Evolutionary conservation across 1,140 invertebrate species (phyloP).

Genomic region (Drosophila malerkotliana): DNA sequence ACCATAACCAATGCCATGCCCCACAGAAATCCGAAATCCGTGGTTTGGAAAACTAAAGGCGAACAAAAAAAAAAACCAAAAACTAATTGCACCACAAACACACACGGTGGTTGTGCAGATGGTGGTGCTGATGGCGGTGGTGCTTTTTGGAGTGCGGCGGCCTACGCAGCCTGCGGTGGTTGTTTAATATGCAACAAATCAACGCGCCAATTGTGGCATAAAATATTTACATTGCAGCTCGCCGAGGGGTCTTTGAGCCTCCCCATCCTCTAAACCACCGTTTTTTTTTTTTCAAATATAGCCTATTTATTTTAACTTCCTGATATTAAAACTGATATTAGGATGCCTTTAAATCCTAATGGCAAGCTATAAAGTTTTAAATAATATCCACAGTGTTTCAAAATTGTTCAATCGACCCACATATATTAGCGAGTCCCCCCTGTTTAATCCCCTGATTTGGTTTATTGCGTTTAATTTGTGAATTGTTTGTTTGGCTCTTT

Average conservation of each 20-base stretch:
- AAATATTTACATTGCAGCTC: conserved; percentile 68
- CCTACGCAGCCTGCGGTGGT: conserved; percentile 63
- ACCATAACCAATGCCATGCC: conserved; percentile 60
- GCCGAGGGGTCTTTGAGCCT: background rate
- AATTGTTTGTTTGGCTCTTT: conserved; percentile 73
- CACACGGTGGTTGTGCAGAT: conserved; percentile 19
- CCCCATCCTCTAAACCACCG: background rate
- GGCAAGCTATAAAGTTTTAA: background rate
- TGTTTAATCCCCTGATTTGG: conserved; percentile 42
- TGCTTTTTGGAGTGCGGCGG: conserved; percentile 34
- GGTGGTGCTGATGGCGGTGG: conserved; percentile 17
- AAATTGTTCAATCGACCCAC: conserved; percentile 18
- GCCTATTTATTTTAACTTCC: background rate
- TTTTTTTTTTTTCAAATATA: background rate
- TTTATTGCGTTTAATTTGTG: conserved; percentile 80
- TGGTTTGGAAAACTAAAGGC: conserved; percentile 14
- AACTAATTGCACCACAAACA: conserved; percentile 72
- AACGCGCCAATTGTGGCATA: conserved; percentile 77
- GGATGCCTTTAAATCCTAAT: too few relatives aligned
- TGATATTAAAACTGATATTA: background rate
- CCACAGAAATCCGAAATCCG: conserved; percentile 67
- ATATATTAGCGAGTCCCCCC: background rate
- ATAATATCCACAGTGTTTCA: conserved; percentile 1
- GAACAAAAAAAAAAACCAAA: conserved; percentile 5
- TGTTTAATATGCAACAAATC: conserved; percentile 79